phyloP scores from a whole-genome alignment of 2,888 invertebrate genomes.

The Leucophenga montana region DNA sequence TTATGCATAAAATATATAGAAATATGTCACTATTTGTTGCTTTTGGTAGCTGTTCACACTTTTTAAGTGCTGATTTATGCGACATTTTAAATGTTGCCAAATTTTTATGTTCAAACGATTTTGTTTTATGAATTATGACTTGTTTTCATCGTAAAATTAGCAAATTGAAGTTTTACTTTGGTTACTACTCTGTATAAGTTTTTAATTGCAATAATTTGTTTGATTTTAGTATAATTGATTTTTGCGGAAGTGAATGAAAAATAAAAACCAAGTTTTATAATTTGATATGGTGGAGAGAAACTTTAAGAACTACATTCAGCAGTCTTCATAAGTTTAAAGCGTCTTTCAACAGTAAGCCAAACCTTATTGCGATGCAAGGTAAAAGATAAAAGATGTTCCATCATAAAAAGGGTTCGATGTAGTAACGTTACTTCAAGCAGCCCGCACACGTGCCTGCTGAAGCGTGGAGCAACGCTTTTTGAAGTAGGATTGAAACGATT shows the following conservation, averaged over 20 bases:
- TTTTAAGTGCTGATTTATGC: conserved; percentile 39
- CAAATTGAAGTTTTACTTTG: neutral
- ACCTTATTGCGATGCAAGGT: neutral
- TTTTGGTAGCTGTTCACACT: neutral
- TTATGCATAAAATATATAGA: neutral
- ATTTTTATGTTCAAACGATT: conserved; percentile 5
- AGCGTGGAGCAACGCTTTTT: conserved; percentile 27
- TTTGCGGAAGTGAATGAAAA: conserved; percentile 14
- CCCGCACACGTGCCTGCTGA: conserved; percentile 53
- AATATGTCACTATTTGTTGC: neutral
- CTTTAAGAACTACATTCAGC: too few relatives aligned
- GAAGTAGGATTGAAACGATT: conserved; percentile 6
- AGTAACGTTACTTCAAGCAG: conserved; percentile 32
- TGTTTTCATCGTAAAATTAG: conserved; percentile 19
- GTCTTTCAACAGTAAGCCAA: too few relatives aligned
- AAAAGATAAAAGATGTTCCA: neutral
- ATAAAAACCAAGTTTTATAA: neutral
- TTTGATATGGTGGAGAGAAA: too few relatives aligned
- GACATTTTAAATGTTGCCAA: conserved; percentile 44
- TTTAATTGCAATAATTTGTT: neutral
- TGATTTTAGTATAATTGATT: conserved; percentile 14
- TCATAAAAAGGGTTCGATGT: neutral
- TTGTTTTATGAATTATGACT: conserved; percentile 10
- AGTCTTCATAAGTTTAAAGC: too few relatives aligned
- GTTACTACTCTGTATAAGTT: neutral